Evolutionary conservation across 1,140 invertebrate species (phyloP).

Genomic region (Planococcus citri): DNA sequence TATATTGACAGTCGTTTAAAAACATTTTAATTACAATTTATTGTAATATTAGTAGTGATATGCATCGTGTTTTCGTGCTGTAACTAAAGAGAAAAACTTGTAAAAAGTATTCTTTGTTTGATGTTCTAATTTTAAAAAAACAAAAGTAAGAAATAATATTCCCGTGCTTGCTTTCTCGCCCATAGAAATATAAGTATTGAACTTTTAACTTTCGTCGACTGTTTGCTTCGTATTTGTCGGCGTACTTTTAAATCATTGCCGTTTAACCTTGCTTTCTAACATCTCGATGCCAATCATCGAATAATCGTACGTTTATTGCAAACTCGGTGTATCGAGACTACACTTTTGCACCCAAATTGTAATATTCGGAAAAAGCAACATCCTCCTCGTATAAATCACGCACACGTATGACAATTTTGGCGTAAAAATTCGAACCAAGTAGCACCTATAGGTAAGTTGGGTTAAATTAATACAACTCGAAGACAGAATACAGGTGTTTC

Average conservation of each 20-base stretch:
- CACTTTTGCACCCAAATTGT: no score
- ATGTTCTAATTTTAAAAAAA: not conserved
- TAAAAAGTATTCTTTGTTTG: not conserved
- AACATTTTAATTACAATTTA: not conserved
- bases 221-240: not conserved
- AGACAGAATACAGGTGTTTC: no score
- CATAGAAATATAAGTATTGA: not conserved
- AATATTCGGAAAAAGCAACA: no score
- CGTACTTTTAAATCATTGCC: not conserved
- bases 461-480: no score
- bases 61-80: not conserved
- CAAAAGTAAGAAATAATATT: not conserved
- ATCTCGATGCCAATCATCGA: not conserved
- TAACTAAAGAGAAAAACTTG: not conserved
- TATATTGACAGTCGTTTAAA: not conserved
- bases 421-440: no score
- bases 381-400: no score
- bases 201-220: not conserved
- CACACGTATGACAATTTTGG: no score
- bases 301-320: not conserved
- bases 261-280: not conserved
- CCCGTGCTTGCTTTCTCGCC: not conserved
- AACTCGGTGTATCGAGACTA: no score
- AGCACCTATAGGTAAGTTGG: no score
- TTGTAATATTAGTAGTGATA: no score